Base-by-base conservation (phyloP, 1,140 invertebrate genomes). In the Globodera rostochiensis region DNA sequence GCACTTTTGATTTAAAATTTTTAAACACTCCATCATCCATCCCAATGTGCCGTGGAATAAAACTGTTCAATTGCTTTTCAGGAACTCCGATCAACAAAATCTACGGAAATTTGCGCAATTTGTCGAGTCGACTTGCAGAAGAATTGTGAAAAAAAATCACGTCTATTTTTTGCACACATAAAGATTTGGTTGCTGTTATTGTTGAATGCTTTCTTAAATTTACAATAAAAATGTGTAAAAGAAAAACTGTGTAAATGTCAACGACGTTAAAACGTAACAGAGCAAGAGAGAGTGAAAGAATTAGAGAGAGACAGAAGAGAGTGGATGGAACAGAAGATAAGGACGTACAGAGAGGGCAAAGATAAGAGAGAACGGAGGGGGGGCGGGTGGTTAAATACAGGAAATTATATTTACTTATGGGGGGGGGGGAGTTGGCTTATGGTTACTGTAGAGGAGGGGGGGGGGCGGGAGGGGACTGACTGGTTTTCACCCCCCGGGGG, bases 71-170 rank as follows among this genome's bases (percentile, higher is more conserved):
- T n/a, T 47, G 80, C 77, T 85, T 90, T 90, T 13, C 84, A 91
- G 91, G 91, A 5, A 82, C 95, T 94, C 95, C 95, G 67, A 95
- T 95, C 57, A 96, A 94, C 25, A 98, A 98, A 92, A 95, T 98
- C 45, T 97, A 97, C 91, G 96, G 96, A 46, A 95, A 95, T 86
- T 91, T 98, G 82, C 92, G 95, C 85, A 94, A 94, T 90, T 93
- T 97, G 81, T 94, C 95, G 57, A 92, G 93, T 80, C 92, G 94
- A 88, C 91, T 95, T 15, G 93, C 94, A 2, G 94, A 95, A 91
- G 92, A 94, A 90, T 94, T 96, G 90, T 96, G 25, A 49, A 47
- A n/a, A 74, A 19, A 25, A 25, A 25, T 0, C 1, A 0, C 6
- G 21, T 25, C 8, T 47, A 45, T 71, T 71, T 25, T 64, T 64